Base-by-base conservation (phyloP, 2,888 invertebrate genomes). In the Perdita meconis region DNA sequence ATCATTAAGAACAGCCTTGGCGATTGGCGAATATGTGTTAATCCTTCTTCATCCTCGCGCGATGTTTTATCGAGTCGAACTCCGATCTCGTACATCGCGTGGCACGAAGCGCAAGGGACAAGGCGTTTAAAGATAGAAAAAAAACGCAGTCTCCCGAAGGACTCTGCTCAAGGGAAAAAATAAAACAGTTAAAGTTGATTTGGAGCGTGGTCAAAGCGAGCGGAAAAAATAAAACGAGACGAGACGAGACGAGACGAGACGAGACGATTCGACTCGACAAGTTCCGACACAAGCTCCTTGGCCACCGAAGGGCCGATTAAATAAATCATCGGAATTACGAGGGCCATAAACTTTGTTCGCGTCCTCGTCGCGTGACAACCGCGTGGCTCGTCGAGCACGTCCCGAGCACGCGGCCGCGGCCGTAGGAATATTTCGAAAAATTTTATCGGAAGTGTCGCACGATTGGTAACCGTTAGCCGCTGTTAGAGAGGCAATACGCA, bases 21-120 rank as follows among this genome's bases (percentile, higher is more conserved):
- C 13, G 59, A 73, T 76, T 76, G 60, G 13, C 13, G 59, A 73
- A 40, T 61, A 30, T 74, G 60, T 61, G 74, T 50, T 67, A 67
- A 61, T 74, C 8, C 22, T 47, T n/a, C 40, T 42, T 10, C 26
- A 72, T 75, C 66, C 66, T 66, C 73, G 55, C 34, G 4, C n/a
- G 13, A 8, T 10, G 34, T 53, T 59, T 56, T 65, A 22, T 53
- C 22, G 2, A 53, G 22, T 10, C 16, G 2, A n/a, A n/a, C 12
- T n/a, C 38, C 19, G 61, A 50, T 19, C 34, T 10, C 13, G 13
- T 8, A 30, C 30, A 36, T 40, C n/a, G 12, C 13, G 22, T 47
- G 38, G 55, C 40, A 19, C 24, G 34, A 65, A 59, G 38, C 8
- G 0, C 0, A 24, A 50, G 5, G n/a, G 19, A 10, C 8, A 19